These are phyloP conservation scores for Myodes glareolus DNA, from an alignment of 2,113 vertebrate genomes.

Conservation along the genomic window DNA sequence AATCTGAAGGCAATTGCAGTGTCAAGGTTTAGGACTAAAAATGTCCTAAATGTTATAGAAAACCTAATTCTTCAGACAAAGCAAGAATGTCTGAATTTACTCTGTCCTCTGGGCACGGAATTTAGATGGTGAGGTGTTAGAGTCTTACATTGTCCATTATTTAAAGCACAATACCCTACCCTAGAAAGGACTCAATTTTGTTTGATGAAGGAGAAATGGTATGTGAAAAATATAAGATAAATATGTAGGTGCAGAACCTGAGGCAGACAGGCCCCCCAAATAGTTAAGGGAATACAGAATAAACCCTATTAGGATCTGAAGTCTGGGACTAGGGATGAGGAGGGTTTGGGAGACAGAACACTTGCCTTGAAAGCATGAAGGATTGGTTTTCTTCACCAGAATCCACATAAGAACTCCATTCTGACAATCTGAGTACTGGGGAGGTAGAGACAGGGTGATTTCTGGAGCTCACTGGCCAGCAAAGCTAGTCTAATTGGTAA, in stretches of 20 bases:
- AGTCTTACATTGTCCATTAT: not conserved
- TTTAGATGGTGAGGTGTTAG: not conserved
- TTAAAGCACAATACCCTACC: not conserved
- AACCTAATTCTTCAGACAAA: slow-evolving; percentile 1
- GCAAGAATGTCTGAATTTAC: not conserved
- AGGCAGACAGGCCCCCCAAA: not conserved
- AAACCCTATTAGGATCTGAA: not conserved
- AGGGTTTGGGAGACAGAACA: not conserved
- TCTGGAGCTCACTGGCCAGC: not conserved
- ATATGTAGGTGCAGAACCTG: not conserved
- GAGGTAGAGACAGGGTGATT: not conserved
- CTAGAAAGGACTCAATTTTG: not conserved
- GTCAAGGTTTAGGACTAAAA: not conserved
- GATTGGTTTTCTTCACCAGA: not conserved
- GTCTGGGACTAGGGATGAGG: not conserved
- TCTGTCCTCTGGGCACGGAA: not conserved
- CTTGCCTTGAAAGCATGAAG: not conserved
- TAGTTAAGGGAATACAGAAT: slow-evolving; percentile 6
- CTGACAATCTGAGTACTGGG: not conserved
- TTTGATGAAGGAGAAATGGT: not conserved
- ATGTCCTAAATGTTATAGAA: slow-evolving; percentile 11
- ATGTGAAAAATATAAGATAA: slow-evolving; percentile 10
- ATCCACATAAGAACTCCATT: not conserved
- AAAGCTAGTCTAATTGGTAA: not conserved
- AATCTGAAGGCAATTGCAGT: not conserved